phyloP scores from a whole-genome alignment of 2,888 invertebrate species.

The Cryptocephalus moraei region DNA sequence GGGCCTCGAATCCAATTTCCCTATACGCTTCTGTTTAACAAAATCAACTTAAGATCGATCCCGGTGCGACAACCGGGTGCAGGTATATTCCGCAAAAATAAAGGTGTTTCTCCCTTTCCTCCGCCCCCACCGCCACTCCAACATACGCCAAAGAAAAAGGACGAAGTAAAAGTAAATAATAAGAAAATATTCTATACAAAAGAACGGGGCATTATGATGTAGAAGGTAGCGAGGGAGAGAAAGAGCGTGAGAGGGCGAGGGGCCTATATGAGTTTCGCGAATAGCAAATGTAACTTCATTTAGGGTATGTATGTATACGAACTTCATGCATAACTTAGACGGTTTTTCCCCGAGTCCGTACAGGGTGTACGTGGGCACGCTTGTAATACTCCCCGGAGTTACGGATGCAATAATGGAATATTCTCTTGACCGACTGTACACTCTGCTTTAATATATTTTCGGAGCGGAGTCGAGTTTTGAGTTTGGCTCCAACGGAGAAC shows the following conservation, averaged over 20 bases:
- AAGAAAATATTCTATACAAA: constrained; percentile 21
- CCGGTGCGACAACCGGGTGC: too few species aligned
- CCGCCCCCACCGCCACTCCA: constrained; percentile 1
- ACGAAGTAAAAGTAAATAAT: constrained; percentile 11
- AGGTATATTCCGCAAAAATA: too few species aligned
- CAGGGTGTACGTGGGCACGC: constrained; percentile 4
- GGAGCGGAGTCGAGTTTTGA: constrained; percentile 16
- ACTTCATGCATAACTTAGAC: constrained; percentile 23
- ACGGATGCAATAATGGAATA: constrained; percentile 7
- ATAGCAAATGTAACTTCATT: constrained; percentile 23
- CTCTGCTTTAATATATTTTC: constrained; percentile 20
- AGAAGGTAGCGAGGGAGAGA: constrained; percentile 9
- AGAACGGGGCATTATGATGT: constrained; percentile 19
- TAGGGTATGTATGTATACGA: constrained; percentile 17
- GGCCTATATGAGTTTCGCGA: constrained; percentile 11
- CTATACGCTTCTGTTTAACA: too few species aligned
- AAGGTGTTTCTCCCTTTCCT: not conserved
- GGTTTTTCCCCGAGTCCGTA: constrained; percentile 6
- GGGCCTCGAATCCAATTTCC: too few species aligned
- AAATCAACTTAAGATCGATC: too few species aligned
- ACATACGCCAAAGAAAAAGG: constrained; percentile 5
- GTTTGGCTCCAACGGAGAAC: constrained; percentile 1
- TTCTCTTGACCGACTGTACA: constrained; percentile 16
- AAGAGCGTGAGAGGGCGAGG: too few species aligned
- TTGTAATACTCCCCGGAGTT: constrained; percentile 4